Base-by-base conservation (phyloP, 2,797 vertebrate species). In the Peromyscus aztecus region DNA sequence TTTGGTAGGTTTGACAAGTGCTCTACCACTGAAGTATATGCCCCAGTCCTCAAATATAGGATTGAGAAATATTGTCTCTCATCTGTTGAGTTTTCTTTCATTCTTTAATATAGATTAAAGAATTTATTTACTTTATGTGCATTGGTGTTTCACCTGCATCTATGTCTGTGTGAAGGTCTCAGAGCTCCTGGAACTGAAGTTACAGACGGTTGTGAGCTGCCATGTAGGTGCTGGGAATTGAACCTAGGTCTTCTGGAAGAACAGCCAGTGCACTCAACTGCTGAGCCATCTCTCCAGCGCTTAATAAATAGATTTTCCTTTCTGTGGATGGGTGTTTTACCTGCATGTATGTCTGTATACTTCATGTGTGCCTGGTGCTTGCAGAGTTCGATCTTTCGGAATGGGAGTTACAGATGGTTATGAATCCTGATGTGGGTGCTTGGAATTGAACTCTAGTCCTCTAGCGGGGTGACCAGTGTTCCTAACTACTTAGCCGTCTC, bases 31-130 rank as follows among this genome's bases (percentile, higher is more conserved):
- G 86, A 75, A n/a, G 52, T 40, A 29, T 27, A 55, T 16, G 46
- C 27, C 29, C 19, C 27, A 76, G 55, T 19, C 49, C 34, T 65
- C 71, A 67, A 63, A 57, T 34, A 52, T 10, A 52, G 7, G 57
- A 40, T 61, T 2, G 46, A 55, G 34, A 93, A 87, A 92, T 94
- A 73, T 89, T 88, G 87, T 71, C 24, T 84, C 8, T 21, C 91
- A 84, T 80, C 5, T 84, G n/a, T 83, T 67, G 16, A 21, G 93
- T 90, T 90, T 81, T 84, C 2, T 89, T 19, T 83, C 12, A 87
- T 49, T 67, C 29, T 69, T 69, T 63, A 82, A 55, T 55, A 55
- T 55, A 55, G 14, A 55, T 55, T 55, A 55, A 55, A 55, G 17
- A 55, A 55, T 55, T 55, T 55, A 55, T 55, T 55, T 55, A 55